These are phyloP conservation scores for Ptilonorhynchus violaceus DNA, from an alignment of 2,113 vertebrate species.

Conservation along the genomic window DNA sequence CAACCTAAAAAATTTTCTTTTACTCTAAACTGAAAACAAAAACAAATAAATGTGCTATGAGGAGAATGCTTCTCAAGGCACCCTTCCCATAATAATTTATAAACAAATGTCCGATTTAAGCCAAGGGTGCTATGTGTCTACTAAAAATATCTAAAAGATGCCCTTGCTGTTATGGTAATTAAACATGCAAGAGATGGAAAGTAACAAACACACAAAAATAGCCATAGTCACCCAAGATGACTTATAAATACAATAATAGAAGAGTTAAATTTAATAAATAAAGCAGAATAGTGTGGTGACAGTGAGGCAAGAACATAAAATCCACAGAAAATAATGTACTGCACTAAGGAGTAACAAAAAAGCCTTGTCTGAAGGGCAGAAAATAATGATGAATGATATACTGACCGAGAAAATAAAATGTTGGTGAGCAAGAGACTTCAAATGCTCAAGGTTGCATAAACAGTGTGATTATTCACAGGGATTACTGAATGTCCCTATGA, in stretches of 20 bases:
- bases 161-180: background rate
- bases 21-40: background rate
- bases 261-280: background rate
- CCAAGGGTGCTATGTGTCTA: background rate
- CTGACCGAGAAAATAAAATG: background rate
- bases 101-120: background rate
- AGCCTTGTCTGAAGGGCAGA: background rate
- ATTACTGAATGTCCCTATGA: background rate
- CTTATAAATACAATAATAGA: background rate
- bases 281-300: background rate
- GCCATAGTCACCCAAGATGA: background rate
- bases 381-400: background rate
- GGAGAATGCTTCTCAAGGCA: background rate
- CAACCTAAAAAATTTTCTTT: background rate
- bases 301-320: background rate
- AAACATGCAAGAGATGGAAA: background rate
- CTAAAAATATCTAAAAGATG: slow-evolving; percentile 26
- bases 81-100: background rate
- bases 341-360: background rate
- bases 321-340: background rate
- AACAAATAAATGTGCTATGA: background rate
- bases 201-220: background rate
- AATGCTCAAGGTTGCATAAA: background rate
- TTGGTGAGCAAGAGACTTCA: background rate
- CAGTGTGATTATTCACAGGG: background rate